phyloP scores from a whole-genome alignment of 2,113 vertebrate genomes.

The Poeciliopsis occidentalis region DNA sequence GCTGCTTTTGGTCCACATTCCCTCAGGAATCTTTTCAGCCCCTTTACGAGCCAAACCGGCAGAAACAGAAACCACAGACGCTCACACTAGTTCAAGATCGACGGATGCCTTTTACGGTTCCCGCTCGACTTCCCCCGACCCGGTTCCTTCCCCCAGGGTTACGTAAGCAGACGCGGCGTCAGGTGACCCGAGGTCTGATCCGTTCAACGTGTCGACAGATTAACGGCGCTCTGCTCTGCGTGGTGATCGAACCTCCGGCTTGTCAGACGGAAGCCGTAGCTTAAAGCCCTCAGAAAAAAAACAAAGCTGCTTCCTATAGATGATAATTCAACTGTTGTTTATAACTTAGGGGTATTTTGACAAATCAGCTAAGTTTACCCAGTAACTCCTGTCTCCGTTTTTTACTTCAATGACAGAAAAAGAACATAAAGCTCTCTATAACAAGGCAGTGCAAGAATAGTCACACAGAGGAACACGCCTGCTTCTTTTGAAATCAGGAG shows the following conservation, averaged over 20 bases:
- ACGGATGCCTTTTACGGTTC: not conserved
- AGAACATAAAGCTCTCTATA: not conserved
- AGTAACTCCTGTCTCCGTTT: too few relatives aligned
- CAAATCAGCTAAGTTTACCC: not conserved
- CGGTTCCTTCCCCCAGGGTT: not conserved
- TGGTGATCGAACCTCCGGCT: constrained; percentile 11
- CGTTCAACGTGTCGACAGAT: constrained; percentile 38
- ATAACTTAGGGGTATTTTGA: too few relatives aligned
- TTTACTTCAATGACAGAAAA: not conserved
- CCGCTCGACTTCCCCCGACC: constrained; percentile 11
- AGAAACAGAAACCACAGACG: not conserved
- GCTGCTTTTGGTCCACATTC: not conserved
- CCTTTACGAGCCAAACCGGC: not conserved
- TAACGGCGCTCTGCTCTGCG: not conserved
- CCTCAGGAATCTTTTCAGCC: not conserved
- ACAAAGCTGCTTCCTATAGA: too few relatives aligned
- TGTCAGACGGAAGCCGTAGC: not conserved
- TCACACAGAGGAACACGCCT: not conserved
- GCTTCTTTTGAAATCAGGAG: not conserved
- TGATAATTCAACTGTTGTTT: too few relatives aligned
- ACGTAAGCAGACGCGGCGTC: constrained; percentile 15
- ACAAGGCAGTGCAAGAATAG: not conserved
- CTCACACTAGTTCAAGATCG: not conserved
- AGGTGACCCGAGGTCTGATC: constrained; percentile 35
- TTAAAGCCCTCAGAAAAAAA: too few relatives aligned